A percentile compares a stretch with the other conserved stretches of the same genome.
Evolutionary conservation across 2,888 invertebrate species (phyloP).

Genomic region (Trichopria drosophilae): DNA sequence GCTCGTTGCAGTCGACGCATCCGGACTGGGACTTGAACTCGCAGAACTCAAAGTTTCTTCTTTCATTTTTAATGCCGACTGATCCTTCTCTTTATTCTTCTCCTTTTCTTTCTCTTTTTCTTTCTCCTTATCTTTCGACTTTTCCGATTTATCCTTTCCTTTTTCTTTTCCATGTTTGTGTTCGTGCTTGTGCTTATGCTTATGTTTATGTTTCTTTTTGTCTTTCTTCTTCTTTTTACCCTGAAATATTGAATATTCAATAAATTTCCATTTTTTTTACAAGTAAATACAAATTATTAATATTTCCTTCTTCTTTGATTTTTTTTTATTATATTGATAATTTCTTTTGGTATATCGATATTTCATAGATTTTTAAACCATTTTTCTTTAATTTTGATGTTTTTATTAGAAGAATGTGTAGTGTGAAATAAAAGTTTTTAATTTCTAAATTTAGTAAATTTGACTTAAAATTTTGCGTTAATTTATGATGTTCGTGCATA

Average conservation of each 20-base stretch:
- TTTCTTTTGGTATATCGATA: too few species aligned
- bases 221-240: slow-evolving; percentile 75
- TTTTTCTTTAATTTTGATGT: too few species aligned
- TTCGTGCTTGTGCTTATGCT: slow-evolving; percentile 63
- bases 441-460: too few species aligned
- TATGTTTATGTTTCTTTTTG: slow-evolving; percentile 59
- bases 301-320: too few species aligned
- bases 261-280: slow-evolving; percentile 62
- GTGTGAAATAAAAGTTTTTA: too few species aligned
- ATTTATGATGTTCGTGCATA: too few species aligned
- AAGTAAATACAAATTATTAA: too few species aligned
- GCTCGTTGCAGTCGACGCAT: slow-evolving; percentile 54
- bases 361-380: too few species aligned
- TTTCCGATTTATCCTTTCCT: slow-evolving; percentile 53
- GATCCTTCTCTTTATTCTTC: slow-evolving; percentile 61
- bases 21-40: slow-evolving; percentile 76
- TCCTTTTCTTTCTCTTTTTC: slow-evolving; percentile 60
- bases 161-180: slow-evolving; percentile 63
- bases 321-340: too few species aligned
- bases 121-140: slow-evolving; percentile 76
- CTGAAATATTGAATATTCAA: too few species aligned
- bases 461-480: too few species aligned
- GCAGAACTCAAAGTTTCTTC: slow-evolving; percentile 77
- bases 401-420: too few species aligned
- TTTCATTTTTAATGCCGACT: slow-evolving; percentile 66